phyloP scores from a whole-genome alignment of 2,113 vertebrate species.

The Alethe castanea region DNA sequence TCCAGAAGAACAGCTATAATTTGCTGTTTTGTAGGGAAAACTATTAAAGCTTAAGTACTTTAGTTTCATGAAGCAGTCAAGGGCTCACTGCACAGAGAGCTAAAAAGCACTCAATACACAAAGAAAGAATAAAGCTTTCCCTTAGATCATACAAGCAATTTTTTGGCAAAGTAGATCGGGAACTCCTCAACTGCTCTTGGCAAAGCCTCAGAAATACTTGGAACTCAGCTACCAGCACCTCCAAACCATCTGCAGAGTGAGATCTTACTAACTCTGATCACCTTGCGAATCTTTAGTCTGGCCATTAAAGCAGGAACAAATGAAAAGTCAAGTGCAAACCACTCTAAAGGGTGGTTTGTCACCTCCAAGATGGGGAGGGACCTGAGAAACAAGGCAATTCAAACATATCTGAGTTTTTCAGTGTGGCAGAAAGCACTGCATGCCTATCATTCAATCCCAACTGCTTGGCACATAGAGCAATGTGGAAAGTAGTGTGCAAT shows the following conservation, averaged over 20 bases:
- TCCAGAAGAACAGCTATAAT: constrained; percentile 15
- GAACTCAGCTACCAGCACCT: background rate
- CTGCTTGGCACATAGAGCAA: background rate
- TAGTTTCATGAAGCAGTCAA: background rate
- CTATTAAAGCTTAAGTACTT: background rate
- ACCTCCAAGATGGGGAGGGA: background rate
- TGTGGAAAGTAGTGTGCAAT: background rate
- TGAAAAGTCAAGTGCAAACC: background rate
- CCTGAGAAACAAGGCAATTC: background rate
- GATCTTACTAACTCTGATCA: background rate
- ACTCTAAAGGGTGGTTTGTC: background rate
- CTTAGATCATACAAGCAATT: background rate
- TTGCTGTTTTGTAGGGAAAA: background rate
- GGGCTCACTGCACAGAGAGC: background rate
- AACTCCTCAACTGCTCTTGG: background rate
- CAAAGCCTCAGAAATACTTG: background rate
- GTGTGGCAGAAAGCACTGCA: background rate
- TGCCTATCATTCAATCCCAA: background rate
- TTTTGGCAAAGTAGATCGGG: background rate
- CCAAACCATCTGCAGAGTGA: background rate
- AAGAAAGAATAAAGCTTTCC: background rate
- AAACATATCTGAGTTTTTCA: background rate
- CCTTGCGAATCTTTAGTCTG: background rate
- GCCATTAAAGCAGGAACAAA: background rate
- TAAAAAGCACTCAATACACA: background rate